Conservation (phyloP, 2,888 invertebrate species). For the Ormyrus labotus region DNA sequence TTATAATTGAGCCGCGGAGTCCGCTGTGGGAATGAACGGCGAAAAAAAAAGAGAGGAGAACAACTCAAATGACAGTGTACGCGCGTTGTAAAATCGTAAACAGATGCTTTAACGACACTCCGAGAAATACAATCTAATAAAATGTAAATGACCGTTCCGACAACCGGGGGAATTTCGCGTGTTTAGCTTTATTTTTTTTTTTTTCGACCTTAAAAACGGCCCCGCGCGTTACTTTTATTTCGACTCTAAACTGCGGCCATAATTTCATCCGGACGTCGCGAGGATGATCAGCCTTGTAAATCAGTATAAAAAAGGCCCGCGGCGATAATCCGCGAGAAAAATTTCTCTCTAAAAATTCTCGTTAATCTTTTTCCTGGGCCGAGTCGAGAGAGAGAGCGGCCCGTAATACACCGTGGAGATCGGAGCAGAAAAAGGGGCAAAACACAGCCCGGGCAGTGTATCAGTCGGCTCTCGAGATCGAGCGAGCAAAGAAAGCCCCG, state of each 20-base stretch:
- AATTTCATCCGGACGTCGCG: neutral
- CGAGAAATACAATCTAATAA: slow-evolving; percentile 46
- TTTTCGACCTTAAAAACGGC: neutral
- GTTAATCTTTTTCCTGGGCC: neutral
- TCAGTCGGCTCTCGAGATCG: slow-evolving; percentile 4
- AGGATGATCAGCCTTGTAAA: too few species aligned
- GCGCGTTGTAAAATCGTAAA: slow-evolving; percentile 48
- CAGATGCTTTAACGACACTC: slow-evolving; percentile 47
- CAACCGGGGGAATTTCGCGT: slow-evolving; percentile 26
- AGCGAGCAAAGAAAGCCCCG: slow-evolving; percentile 50
- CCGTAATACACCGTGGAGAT: too few species aligned
- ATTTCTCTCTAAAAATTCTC: neutral
- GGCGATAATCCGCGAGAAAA: too few species aligned
- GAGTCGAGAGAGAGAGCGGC: neutral
- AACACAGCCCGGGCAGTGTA: slow-evolving; percentile 30
- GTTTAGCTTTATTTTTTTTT: slow-evolving; percentile 7
- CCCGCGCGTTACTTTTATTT: neutral
- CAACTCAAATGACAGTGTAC: slow-evolving; percentile 35
- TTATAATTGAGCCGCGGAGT: slow-evolving; percentile 47
- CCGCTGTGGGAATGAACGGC: slow-evolving; percentile 26
- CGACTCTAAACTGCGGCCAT: neutral
- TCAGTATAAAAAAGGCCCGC: too few species aligned
- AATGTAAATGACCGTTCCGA: slow-evolving; percentile 31
- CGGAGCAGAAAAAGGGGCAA: neutral
- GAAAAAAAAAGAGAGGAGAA: slow-evolving; percentile 7